Evolutionary conservation across 2,797 vertebrate species (phyloP), one percentile per base, ranked within the genome.

Genomic region (Falco concolor): DNA sequence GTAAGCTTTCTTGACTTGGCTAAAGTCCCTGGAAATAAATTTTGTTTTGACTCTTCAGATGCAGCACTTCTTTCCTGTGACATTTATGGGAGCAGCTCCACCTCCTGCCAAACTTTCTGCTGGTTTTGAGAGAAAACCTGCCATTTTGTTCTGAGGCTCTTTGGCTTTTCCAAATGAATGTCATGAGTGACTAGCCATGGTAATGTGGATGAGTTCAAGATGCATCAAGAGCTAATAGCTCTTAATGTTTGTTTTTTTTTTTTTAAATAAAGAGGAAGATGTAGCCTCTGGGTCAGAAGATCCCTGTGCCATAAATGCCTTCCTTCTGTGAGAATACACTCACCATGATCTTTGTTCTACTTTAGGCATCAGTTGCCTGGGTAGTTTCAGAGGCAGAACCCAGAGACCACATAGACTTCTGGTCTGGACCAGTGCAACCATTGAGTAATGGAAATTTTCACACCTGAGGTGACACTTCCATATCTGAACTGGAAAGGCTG

Each of bases 1-100:
- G 44, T 32, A 57, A 70, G 63, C 47, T 94, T 90, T 64, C 67
- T 65, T 82, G 63, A 72, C 74, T 92, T 94, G 91, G 87, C 81
- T 87, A 15, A 95, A 87, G 54, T 92, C 82, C 87, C 84, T 84
- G 70, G 34, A 84, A 94, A 45, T 47, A 10, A 6, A 30, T 84
- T 92, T 86, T 53, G 67, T 72, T 86, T 73, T 69, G 74, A 76
- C 42, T 93, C 50, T 50, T 92, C 74, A 65, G 67, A 30, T 15
- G 36, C 70, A 81, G 50, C 23, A 27, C 56, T 75, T 73, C 25
- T 85, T 76, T 61, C 44, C 63, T 69, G 57, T 49, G 50, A 56
- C 42, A 18, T 64, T 64, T n/a, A 53, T 0, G 6, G 57, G 47
- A 74, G 69, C 57, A 84, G 16, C 2, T 34, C 11, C 42, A 49